Conservation (phyloP, 2,113 vertebrate species). For the Prochilodus magdalenae region DNA sequence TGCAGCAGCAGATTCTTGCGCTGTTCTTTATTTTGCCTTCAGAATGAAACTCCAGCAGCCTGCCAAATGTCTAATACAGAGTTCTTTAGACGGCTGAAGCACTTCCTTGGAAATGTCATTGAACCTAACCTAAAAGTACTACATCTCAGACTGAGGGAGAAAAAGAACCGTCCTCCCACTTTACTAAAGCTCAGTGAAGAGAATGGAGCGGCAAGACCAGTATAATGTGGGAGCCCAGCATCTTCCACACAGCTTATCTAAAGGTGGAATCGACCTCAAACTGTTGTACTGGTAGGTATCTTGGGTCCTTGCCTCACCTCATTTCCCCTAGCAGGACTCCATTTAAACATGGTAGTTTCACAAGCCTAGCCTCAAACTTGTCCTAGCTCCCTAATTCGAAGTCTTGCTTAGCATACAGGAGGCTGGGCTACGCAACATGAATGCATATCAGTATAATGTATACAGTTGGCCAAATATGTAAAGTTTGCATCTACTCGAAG, state of each 20-base stretch:
- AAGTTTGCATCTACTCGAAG: too few species aligned
- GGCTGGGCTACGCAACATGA: too few species aligned
- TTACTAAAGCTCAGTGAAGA: not conserved
- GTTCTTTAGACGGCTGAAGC: not conserved
- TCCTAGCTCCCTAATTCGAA: too few species aligned
- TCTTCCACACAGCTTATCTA: not conserved
- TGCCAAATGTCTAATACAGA: not conserved
- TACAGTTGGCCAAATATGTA: too few species aligned
- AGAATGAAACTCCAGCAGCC: not conserved
- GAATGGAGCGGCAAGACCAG: not conserved
- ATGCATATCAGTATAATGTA: too few species aligned
- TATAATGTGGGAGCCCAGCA: not conserved
- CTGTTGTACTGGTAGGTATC: too few species aligned
- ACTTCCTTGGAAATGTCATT: not conserved
- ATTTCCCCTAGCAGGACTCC: too few species aligned
- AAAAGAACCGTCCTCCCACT: not conserved
- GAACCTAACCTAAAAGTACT: not conserved
- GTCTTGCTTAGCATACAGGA: too few species aligned
- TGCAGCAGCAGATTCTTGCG: not conserved
- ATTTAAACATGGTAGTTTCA: too few species aligned
- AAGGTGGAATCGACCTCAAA: not conserved
- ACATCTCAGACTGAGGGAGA: not conserved
- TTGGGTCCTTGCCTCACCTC: too few species aligned
- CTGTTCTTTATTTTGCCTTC: not conserved
- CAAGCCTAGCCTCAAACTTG: too few species aligned